Base-by-base conservation (phyloP, 2,113 vertebrate species). In the Ondatra zibethicus region DNA sequence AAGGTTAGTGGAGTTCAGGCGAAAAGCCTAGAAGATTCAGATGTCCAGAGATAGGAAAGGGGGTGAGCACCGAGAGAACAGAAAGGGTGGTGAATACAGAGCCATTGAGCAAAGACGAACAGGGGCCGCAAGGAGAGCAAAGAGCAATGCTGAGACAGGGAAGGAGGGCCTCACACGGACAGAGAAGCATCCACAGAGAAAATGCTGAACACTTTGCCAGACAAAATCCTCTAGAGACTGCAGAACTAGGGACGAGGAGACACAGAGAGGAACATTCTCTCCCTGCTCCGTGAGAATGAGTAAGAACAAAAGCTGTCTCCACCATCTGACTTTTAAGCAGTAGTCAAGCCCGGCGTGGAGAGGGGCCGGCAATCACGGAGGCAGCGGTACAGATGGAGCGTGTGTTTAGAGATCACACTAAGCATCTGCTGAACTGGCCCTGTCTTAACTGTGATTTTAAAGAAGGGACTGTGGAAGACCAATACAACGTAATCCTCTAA, bases 401-500 rank as follows among this genome's bases (percentile, higher is more conserved):
- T 45, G 4, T 12, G 88, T 84, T 66, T 66, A 42, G 75, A 66
- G 70, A 80, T 36, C 36, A 61, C 58, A 94, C n/a, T 9, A 55
- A 89, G 50, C 63, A 39, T 25, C 90, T 92, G 76, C 2, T 55
- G 85, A 89, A 93, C 11, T 92, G 91, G 84, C 33, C 45, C 45
- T 70, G 84, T 45, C 94, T 29, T 65, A 96, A n/a, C 92, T 95
- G 36, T 96, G 52, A 92, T 96, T 89, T 92, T 88, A 87, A 11
- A 42, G 42, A 80, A 96, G 42, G 52, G 52, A 94, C 95, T 97
- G 96, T 73, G 73, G 16, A 95, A 65, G 95, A 86, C 96, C 65
- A 93, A 91, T 87, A 3, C 0, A 73, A 85, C 9, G 19, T 87
- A 42, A 13, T 96, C 91, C 93, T 96, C 94, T 94, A 78, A 96